phyloP scores from a whole-genome alignment of 2,797 vertebrate genomes.

The Bovichtus variegatus region DNA sequence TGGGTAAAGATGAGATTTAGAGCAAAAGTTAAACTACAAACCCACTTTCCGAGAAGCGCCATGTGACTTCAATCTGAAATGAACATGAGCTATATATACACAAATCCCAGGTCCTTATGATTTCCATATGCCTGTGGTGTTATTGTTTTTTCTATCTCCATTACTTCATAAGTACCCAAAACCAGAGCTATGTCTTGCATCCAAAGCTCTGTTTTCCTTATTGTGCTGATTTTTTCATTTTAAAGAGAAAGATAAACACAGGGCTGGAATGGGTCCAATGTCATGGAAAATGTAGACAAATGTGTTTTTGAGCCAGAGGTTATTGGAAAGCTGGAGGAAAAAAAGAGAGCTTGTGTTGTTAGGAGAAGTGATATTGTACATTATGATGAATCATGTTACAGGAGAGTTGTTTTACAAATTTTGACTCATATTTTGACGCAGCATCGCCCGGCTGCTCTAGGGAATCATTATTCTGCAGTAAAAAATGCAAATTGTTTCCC shows the following conservation, averaged over 20 bases:
- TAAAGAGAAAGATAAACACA: constrained; percentile 70
- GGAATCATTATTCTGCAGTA: constrained; percentile 41
- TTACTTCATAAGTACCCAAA: constrained; percentile 76
- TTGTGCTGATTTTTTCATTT: constrained; percentile 45
- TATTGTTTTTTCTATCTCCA: constrained; percentile 81
- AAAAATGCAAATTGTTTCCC: constrained; percentile 48
- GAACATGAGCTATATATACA: constrained; percentile 80
- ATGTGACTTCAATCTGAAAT: constrained; percentile 81
- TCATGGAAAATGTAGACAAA: constrained; percentile 56
- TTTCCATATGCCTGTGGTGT: constrained; percentile 85
- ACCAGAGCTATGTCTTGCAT: constrained; percentile 48
- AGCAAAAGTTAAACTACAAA: constrained; percentile 72
- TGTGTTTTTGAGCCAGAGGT: constrained; percentile 40
- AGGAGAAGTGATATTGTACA: constrained; percentile 26
- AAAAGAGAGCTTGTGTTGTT: constrained; percentile 30
- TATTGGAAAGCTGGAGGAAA: constrained; percentile 39
- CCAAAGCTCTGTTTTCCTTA: constrained; percentile 55
- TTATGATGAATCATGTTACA: constrained; percentile 37
- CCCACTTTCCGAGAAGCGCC: constrained; percentile 67
- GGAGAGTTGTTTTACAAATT: constrained; percentile 38
- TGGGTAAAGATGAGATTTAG: constrained; percentile 74
- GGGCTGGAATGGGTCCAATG: constrained; percentile 50
- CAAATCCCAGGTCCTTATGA: constrained; percentile 78
- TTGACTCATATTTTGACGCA: constrained; percentile 49
- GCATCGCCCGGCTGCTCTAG: constrained; percentile 28